Conservation (phyloP, 2,797 vertebrate species). For the Gymnothorax javanicus region DNA sequence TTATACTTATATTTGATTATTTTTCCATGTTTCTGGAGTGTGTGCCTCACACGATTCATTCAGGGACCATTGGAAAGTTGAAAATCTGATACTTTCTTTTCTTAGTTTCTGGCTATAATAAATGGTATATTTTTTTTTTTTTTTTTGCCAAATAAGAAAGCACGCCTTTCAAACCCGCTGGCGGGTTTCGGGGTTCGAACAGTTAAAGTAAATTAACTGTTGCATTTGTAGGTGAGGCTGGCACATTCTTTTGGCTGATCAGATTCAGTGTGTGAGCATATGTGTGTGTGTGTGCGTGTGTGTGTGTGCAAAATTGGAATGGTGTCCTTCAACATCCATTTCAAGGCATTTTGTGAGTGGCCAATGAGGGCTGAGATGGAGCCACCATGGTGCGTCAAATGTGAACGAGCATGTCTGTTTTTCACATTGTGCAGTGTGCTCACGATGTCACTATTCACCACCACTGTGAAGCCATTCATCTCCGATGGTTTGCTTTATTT, state of each 20-base stretch:
- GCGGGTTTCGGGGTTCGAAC: too few species aligned
- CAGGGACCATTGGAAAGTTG: too few species aligned
- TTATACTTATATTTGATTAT: too few species aligned
- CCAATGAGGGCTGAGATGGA: background rate
- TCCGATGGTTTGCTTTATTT: conserved; percentile 34
- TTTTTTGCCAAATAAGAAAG: too few species aligned
- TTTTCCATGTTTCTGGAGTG: too few species aligned
- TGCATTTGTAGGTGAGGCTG: background rate
- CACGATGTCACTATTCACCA: conserved; percentile 17
- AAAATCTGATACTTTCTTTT: too few species aligned
- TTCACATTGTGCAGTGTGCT: conserved; percentile 34
- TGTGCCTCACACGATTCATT: too few species aligned
- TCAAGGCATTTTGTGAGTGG: background rate
- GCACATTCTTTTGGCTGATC: background rate
- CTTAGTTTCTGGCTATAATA: too few species aligned
- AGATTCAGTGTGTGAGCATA: background rate
- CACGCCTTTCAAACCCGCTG: too few species aligned
- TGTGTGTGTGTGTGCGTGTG: background rate
- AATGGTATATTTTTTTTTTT: too few species aligned
- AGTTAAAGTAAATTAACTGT: conserved; percentile 10
- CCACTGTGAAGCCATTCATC: conserved; percentile 31
- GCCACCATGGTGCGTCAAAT: conserved; percentile 37
- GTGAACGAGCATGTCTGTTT: conserved; percentile 61
- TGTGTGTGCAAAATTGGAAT: background rate
- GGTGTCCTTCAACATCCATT: conserved; percentile 5